A percentile compares a stretch with the other conserved stretches of the same genome.
Conservation (phyloP, 2,797 vertebrate species). For the Rhadinocentrus ornatus region DNA sequence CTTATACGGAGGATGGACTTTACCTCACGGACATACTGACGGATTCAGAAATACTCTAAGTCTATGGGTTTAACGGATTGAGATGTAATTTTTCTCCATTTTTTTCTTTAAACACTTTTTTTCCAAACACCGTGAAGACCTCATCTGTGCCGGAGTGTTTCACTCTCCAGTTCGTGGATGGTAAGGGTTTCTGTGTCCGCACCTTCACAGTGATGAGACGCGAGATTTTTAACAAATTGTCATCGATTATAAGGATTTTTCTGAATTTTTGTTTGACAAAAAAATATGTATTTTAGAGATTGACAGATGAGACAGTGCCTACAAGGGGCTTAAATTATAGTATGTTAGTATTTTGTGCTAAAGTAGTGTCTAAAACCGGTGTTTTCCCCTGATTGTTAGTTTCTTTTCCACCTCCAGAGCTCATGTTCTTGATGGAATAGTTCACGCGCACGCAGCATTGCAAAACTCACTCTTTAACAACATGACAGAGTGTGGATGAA, state of each 20-base stretch:
- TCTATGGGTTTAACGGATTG: slow-evolving; percentile 35
- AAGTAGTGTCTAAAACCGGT: no score
- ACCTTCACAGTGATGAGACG: no score
- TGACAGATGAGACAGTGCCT: no score
- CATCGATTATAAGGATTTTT: no score
- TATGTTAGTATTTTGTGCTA: no score
- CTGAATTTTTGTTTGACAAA: no score
- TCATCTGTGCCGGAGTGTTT: neutral
- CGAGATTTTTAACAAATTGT: no score
- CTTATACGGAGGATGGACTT: slow-evolving; percentile 29
- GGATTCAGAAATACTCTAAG: neutral
- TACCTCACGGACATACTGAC: neutral
- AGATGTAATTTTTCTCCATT: neutral
- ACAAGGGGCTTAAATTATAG: no score
- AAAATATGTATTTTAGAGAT: no score
- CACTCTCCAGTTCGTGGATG: slow-evolving; percentile 22
- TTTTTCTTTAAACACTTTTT: neutral
- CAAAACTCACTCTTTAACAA: neutral
- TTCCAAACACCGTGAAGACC: neutral
- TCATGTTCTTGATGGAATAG: no score
- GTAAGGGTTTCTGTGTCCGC: slow-evolving; percentile 40
- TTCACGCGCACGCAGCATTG: neutral
- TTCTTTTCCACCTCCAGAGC: no score
- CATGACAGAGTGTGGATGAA: neutral
- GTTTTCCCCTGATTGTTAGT: no score